These are phyloP conservation scores for Megamerina dolium DNA, from an alignment of 2,888 invertebrate genomes.

Conservation along the genomic window DNA sequence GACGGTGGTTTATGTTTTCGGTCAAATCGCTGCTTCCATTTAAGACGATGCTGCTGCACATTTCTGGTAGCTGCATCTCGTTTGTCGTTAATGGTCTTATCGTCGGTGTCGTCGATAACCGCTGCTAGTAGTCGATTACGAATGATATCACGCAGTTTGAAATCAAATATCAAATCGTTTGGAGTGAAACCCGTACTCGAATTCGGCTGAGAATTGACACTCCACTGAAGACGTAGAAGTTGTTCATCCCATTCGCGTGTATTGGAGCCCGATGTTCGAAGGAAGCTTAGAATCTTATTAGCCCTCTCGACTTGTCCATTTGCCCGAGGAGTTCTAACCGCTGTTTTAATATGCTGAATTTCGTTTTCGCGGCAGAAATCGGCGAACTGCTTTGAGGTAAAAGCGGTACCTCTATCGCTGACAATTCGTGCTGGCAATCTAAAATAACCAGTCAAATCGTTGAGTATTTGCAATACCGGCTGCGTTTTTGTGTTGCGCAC, in stretches of 20 bases:
- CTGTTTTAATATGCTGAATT: constrained; percentile 14
- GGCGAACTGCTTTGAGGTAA: constrained; percentile 23
- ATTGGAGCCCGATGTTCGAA: constrained; percentile 19
- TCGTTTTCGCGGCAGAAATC: constrained; percentile 10
- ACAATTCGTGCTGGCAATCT: constrained; percentile 26
- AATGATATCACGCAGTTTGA: constrained; percentile 1
- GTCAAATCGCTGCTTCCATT: constrained; percentile 11
- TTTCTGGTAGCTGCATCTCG: not conserved
- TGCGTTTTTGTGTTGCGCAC: constrained; percentile 17
- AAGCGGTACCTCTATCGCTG: constrained; percentile 23
- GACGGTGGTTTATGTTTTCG: constrained; percentile 2
- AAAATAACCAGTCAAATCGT: constrained; percentile 21
- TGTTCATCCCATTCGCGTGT: constrained; percentile 15
- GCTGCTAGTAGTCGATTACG: not conserved
- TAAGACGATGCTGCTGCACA: not conserved
- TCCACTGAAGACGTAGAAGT: constrained; percentile 5
- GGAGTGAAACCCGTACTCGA: constrained; percentile 6
- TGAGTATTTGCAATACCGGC: constrained; percentile 15
- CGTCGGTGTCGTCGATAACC: constrained; percentile 1
- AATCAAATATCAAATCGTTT: constrained; percentile 12
- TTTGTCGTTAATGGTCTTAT: not conserved
- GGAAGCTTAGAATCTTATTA: constrained; percentile 17
- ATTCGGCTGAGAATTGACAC: constrained; percentile 9
- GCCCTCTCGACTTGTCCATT: constrained; percentile 15
- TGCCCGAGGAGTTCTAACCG: constrained; percentile 11